Conservation (phyloP, 2,797 vertebrate genomes). For the Kryptolebias ocellatus region DNA sequence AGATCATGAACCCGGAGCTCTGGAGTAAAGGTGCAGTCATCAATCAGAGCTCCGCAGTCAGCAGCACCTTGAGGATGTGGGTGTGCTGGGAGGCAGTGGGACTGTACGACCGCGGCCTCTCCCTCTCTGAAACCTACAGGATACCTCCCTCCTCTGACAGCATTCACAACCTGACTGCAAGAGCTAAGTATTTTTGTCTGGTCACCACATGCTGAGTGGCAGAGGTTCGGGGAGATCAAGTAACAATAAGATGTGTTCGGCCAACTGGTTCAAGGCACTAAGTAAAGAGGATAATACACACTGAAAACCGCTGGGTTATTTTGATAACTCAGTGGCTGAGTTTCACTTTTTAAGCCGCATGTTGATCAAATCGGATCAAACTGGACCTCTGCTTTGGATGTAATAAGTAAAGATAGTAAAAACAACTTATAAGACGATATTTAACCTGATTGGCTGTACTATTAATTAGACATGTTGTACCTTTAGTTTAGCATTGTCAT, state of each 20-base stretch:
- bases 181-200: constrained; percentile 33
- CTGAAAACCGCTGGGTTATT: not conserved
- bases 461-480: no score
- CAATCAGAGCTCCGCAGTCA: constrained; percentile 67
- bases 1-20: constrained; percentile 50
- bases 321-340: no score
- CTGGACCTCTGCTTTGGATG: no score
- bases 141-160: constrained; percentile 23
- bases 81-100: constrained; percentile 44
- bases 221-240: constrained; percentile 35
- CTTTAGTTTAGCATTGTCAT: no score
- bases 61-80: constrained; percentile 50
- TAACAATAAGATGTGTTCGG: constrained; percentile 30
- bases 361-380: no score
- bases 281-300: constrained; percentile 33
- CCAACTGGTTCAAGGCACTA: constrained; percentile 23
- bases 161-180: constrained; percentile 49
- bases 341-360: no score
- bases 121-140: constrained; percentile 16
- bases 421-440: no score
- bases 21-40: constrained; percentile 55
- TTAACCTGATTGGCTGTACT: no score
- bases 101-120: constrained; percentile 16
- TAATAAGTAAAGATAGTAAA: no score
- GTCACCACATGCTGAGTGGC: constrained; percentile 47